Percentiles rank a stretch among this genome's conserved stretches.
These are phyloP conservation scores for Steromphala cineraria DNA, from an alignment of 2,888 invertebrate genomes.

Conservation along the genomic window DNA sequence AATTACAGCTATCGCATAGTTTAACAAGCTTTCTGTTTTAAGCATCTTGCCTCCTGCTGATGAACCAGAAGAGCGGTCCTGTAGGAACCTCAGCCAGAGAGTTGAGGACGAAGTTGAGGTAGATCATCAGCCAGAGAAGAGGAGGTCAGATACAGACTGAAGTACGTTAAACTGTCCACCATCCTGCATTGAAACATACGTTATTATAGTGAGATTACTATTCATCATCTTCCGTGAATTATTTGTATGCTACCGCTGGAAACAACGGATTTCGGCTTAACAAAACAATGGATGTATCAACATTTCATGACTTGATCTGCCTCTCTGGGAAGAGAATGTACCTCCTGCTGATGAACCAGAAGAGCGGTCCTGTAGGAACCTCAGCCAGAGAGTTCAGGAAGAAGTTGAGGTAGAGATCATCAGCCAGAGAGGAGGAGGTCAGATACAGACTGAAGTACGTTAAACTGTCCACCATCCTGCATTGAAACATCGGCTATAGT, in stretches of 20 bases:
- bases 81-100: constrained; percentile 42
- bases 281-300: no score
- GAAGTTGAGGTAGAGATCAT: constrained; percentile 42
- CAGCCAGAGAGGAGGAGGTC: constrained; percentile 34
- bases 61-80: constrained; percentile 3
- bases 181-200: constrained; percentile 29
- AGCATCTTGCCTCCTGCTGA: background rate
- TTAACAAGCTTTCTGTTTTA: no score
- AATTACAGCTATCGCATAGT: no score
- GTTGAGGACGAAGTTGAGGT: constrained; percentile 41
- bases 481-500: background rate
- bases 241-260: no score
- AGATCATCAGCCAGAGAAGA: constrained; percentile 38
- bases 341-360: constrained; percentile 1
- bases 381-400: constrained; percentile 40
- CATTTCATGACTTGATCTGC: no score
- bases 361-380: constrained; percentile 31
- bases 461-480: constrained; percentile 39
- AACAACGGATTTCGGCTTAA: no score
- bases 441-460: constrained; percentile 46
- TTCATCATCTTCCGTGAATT: no score
- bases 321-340: no score
- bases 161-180: constrained; percentile 40
- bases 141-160: constrained; percentile 40
- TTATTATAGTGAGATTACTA: no score